A percentile compares a stretch with the other conserved stretches of the same genome.
phyloP scores from a whole-genome alignment of 1,140 invertebrate genomes.

The Periplaneta americana region DNA sequence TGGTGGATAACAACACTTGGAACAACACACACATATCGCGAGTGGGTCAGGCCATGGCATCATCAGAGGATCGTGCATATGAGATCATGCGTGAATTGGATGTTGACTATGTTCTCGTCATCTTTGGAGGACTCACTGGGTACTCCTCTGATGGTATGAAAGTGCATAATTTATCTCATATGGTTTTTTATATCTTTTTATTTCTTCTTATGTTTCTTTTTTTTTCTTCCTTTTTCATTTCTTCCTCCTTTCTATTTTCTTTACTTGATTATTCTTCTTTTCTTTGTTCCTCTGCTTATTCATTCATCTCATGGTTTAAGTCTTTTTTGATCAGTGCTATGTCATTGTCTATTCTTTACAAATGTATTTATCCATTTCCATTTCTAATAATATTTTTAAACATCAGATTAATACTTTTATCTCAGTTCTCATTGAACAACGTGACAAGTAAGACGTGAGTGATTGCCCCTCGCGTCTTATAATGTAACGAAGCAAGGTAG shows the following conservation, averaged over 20 bases:
- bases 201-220: not conserved
- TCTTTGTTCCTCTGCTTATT: too few species aligned
- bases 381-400: too few species aligned
- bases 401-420: too few species aligned
- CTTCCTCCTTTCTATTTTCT: not conserved
- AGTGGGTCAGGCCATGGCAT: slow-evolving; percentile 97
- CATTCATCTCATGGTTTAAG: too few species aligned
- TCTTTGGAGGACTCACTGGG: slow-evolving; percentile 96
- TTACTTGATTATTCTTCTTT: not conserved
- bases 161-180: not conserved
- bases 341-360: too few species aligned
- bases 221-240: not conserved
- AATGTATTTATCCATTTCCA: too few species aligned
- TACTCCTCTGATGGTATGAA: slow-evolving; percentile 91
- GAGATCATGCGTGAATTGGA: slow-evolving; percentile 96
- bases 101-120: slow-evolving; percentile 96
- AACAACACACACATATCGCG: slow-evolving; percentile 98
- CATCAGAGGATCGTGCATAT: slow-evolving; percentile 91
- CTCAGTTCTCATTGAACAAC: too few species aligned
- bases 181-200: not conserved
- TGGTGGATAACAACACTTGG: slow-evolving; percentile 99
- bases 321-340: too few species aligned
- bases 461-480: too few species aligned
- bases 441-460: too few species aligned
- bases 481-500: too few species aligned